phyloP scores from a whole-genome alignment of 1,140 invertebrate genomes.

The Laupala kohalensis region DNA sequence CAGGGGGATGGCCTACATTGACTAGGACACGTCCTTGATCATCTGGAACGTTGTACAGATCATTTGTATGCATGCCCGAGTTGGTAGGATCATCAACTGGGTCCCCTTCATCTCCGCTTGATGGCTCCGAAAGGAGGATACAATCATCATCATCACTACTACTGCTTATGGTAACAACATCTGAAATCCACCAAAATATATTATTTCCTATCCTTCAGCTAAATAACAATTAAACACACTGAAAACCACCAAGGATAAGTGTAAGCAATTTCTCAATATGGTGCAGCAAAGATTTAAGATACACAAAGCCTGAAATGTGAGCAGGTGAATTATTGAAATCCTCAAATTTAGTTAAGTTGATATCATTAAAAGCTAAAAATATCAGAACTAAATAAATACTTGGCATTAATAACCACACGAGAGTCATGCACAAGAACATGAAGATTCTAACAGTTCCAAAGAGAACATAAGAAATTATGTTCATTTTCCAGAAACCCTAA shows the following conservation, averaged over 20 bases:
- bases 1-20: constrained; percentile 88
- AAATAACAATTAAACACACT: background rate
- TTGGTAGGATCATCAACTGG: constrained; percentile 50
- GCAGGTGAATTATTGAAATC: too few relatives aligned
- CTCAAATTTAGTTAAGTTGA: too few relatives aligned
- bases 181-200: constrained; percentile 34
- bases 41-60: constrained; percentile 84
- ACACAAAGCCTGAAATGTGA: too few relatives aligned
- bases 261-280: too few relatives aligned
- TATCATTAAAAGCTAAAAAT: too few relatives aligned
- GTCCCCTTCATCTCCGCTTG: constrained; percentile 41
- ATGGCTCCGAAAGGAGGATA: constrained; percentile 59
- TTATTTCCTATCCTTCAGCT: background rate
- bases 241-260: background rate
- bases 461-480: too few relatives aligned
- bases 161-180: constrained; percentile 46
- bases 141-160: constrained; percentile 64
- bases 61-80: constrained; percentile 72
- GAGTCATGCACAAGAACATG: too few relatives aligned
- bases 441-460: too few relatives aligned
- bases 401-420: too few relatives aligned
- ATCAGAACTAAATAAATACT: too few relatives aligned
- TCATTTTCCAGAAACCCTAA: too few relatives aligned
- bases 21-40: constrained; percentile 83
- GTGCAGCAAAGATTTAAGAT: too few relatives aligned